Base-by-base conservation (phyloP, 1,140 invertebrate species). In the Hydropsyche tenuis region DNA sequence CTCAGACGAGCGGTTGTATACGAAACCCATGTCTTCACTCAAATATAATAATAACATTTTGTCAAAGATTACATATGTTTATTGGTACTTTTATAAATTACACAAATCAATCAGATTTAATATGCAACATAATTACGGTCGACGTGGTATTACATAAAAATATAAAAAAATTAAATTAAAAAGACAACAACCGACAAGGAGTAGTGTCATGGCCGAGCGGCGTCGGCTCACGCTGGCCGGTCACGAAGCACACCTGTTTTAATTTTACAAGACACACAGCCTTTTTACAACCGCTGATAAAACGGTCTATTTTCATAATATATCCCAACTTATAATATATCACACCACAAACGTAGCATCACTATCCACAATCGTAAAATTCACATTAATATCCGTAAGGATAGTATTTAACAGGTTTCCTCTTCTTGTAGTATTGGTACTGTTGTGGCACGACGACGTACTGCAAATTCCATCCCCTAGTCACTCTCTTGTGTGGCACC, bases 381-480 rank as follows among this genome's bases (percentile, higher is more conserved):
- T 37, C 30, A 37, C 30, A 5, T 51, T 18, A 45, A 65, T 65
- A 65, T 22, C 14, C 23, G 60, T 30, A 51, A 3, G 30, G 48
- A 60, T 60, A 14, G 23, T 60, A 60, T 7, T 20, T 18, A 11
- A 60, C 56, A 9, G 56, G 56, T 43, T 72, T 77, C 53, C 62
- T 77, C 68, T 70, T 53, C 45, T 56, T 64, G 37, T 75, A 69
- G 42, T 75, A 77, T 23, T 75, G 68, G 25, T 69, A 71, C 74
- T 84, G 78, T 46, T 83, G 81, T 7, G 85, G 85, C 56, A 86
- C 85, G 69, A 82, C 80, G 71, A 85, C 85, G 72, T 86, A 82
- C 78, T 86, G 84, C 62, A 86, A 76, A 78, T 86, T 86, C 78
- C 85, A 85, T n/a, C 85, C 85, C 9, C 85, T 81, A n/a, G 82